Evolutionary conservation across 2,797 vertebrate genomes (phyloP), one percentile per base, ranked within the genome.

Genomic region (Spinibarbus caldwelli): DNA sequence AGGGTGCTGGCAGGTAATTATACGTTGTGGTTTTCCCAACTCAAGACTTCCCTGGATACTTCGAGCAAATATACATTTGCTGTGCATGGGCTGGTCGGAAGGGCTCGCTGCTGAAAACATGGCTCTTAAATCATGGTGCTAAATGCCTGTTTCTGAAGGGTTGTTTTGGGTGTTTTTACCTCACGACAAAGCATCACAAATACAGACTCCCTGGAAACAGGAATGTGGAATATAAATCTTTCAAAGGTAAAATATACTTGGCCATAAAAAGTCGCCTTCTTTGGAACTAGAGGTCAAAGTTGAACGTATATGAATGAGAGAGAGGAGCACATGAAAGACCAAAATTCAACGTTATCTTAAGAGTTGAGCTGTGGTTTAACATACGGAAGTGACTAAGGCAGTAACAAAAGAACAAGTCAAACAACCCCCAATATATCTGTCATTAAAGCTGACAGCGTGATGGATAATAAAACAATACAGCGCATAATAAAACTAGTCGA

Each of bases 1-100:
- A 92, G 91, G 86, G 86, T 90, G 83, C 90, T 78, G 86, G 83
- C 6, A 34, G 82, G 86, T 93, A 94, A 95, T 95, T 94, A 93
- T 80, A 94, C 62, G 90, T 88, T 79, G 89, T 67, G 87, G 91
- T 81, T 90, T 90, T 87, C 62, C 89, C 86, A 82, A 76, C 5
- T 38, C 26, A 87, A 93, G 89, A 89, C 86, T 67, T 88, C 86
- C 88, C 83, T 78, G 88, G 89, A 88, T 90, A 87, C 91, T 89
- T 86, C 90, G 84, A 86, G 68, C 77, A 83, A 85, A 86, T 11
- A 86, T 23, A 82, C 81, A 84, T 70, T 87, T 87, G 86, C 86
- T 57, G 54, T 73, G 78, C 72, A 71, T 34, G 6, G 71, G 14
- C 77, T 23, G 84, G 43, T 66, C 2, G 17, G 45, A 73, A 54